Conservation (phyloP, 2,797 vertebrate species). For the Phoxinus dragarum region DNA sequence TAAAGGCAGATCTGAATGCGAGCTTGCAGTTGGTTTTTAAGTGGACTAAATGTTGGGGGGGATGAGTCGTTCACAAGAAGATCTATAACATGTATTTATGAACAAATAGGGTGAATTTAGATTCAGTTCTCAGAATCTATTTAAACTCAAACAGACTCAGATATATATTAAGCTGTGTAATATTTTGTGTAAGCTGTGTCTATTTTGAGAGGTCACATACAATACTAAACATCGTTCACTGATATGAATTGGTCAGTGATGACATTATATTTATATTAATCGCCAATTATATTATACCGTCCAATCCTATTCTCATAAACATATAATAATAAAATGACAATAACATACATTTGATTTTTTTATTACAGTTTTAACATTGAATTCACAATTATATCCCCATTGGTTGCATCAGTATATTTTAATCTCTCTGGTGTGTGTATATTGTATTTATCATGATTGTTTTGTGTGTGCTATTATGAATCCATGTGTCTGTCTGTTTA, state of each 20-base stretch:
- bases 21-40: not conserved
- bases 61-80: not conserved
- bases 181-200: too few species aligned
- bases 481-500: not conserved
- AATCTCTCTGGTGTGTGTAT: not conserved
- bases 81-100: not conserved
- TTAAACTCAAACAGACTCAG: not conserved
- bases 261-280: not conserved
- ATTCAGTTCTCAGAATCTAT: not conserved
- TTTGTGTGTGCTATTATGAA: not conserved
- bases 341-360: not conserved
- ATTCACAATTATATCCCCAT: not conserved
- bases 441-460: not conserved
- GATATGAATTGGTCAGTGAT: not conserved
- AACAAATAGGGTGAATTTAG: not conserved
- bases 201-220: not conserved
- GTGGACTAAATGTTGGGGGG: not conserved
- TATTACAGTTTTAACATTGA: slow-evolving; percentile 25
- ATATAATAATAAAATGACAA: not conserved
- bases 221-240: not conserved
- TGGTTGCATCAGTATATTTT: not conserved
- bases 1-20: not conserved
- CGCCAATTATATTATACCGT: not conserved
- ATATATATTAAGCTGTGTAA: not conserved
- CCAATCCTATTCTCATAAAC: not conserved